phyloP scores from a whole-genome alignment of 2,888 invertebrate genomes.

The Himalopsyche tibetana region DNA sequence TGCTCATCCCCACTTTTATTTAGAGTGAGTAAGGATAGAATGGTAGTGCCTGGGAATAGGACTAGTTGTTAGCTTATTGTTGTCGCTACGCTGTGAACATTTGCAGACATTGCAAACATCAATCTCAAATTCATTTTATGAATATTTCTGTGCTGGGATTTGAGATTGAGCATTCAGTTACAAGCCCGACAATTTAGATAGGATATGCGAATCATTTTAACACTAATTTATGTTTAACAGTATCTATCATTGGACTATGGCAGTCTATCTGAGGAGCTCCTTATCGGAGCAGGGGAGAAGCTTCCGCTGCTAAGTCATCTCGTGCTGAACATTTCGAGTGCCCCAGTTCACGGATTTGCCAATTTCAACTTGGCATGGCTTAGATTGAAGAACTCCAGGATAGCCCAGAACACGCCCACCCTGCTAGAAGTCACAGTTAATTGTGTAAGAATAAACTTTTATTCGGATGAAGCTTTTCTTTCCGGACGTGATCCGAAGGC shows the following conservation, averaged over 20 bases:
- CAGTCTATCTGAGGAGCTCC: constrained; percentile 51
- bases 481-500: no score
- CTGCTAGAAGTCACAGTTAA: constrained; percentile 58
- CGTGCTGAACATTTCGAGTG: constrained; percentile 56
- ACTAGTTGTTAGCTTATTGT: no score
- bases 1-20: no score
- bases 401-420: constrained; percentile 36
- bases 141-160: neutral
- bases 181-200: neutral
- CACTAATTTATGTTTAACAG: constrained; percentile 44
- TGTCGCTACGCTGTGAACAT: no score
- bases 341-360: constrained; percentile 50
- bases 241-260: constrained; percentile 62
- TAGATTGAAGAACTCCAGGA: constrained; percentile 20
- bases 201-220: neutral
- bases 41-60: no score
- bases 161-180: neutral
- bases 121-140: neutral
- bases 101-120: no score
- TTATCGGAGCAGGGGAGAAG: constrained; percentile 39
- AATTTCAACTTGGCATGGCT: constrained; percentile 50
- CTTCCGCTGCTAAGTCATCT: constrained; percentile 60
- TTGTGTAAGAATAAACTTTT: constrained; percentile 55
- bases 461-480: no score
- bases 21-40: no score